A percentile compares a stretch with the other conserved stretches of the same genome.
phyloP scores from a whole-genome alignment of 2,113 vertebrate species.

The Coptodon rendalli region DNA sequence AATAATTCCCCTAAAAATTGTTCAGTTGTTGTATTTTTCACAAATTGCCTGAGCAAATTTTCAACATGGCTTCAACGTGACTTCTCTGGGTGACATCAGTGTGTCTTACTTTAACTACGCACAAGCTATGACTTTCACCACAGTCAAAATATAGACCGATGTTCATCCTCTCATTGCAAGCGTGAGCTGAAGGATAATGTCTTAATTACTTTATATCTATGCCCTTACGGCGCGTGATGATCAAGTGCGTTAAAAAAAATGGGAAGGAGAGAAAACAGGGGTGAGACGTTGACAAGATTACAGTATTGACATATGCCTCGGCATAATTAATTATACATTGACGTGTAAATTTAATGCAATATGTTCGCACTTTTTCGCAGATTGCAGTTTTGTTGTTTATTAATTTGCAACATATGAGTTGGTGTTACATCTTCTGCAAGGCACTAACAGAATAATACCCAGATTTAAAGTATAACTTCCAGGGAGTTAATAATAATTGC shows the following conservation, averaged over 20 bases:
- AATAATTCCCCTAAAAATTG: neutral
- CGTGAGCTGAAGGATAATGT: neutral
- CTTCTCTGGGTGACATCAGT: neutral
- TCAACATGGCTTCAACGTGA: neutral
- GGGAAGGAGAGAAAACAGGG: neutral
- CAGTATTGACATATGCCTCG: constrained; percentile 21
- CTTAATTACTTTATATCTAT: neutral
- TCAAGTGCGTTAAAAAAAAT: neutral
- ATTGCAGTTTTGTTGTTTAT: neutral
- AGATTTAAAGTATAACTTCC: neutral
- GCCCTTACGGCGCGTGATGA: neutral
- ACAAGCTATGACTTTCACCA: neutral
- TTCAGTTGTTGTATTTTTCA: neutral
- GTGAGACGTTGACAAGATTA: constrained; percentile 19
- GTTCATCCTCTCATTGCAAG: neutral
- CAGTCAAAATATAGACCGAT: neutral
- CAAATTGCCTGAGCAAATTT: neutral
- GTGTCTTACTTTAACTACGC: neutral
- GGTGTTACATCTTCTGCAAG: neutral
- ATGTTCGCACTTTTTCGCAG: neutral
- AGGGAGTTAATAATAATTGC: neutral
- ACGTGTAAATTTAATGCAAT: neutral
- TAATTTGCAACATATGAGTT: neutral
- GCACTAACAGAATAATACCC: neutral
- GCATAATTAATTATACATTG: constrained; percentile 28